These are phyloP conservation scores for Archegozetes longisetosus DNA, from an alignment of 1,140 invertebrate species.

Conservation along the genomic window DNA sequence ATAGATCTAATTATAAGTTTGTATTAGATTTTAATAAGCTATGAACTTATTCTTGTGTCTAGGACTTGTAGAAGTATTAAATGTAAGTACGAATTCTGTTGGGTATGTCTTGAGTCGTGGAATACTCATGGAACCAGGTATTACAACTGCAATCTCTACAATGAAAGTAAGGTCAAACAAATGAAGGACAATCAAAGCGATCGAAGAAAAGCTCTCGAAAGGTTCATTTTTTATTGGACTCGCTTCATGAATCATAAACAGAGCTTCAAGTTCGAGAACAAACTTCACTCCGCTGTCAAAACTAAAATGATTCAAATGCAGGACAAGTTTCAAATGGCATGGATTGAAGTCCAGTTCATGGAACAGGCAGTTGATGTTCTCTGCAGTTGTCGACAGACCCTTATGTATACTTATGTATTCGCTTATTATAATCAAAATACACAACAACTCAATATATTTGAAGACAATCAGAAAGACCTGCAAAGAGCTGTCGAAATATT, in stretches of 20 bases:
- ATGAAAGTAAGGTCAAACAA: slow-evolving; percentile 91
- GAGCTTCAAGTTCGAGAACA: slow-evolving; percentile 86
- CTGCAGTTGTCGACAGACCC: slow-evolving; percentile 89
- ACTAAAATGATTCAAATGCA: slow-evolving; percentile 73
- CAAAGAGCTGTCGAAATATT: neutral
- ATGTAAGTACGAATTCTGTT: slow-evolving; percentile 14
- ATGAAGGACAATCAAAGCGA: slow-evolving; percentile 61
- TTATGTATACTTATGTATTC: slow-evolving; percentile 76
- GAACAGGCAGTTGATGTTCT: slow-evolving; percentile 77
- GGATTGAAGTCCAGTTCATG: slow-evolving; percentile 99
- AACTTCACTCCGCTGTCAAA: slow-evolving; percentile 73
- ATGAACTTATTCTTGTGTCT: neutral
- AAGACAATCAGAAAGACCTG: neutral
- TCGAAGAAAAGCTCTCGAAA: slow-evolving; percentile 90
- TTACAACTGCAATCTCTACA: slow-evolving; percentile 96
- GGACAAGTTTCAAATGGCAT: slow-evolving; percentile 61
- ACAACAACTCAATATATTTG: neutral
- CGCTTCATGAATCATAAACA: slow-evolving; percentile 99
- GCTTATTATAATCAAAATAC: neutral
- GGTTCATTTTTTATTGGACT: slow-evolving; percentile 98
- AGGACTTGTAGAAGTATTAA: slow-evolving; percentile 32
- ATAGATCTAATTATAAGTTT: neutral
- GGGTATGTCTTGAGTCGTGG: slow-evolving; percentile 29
- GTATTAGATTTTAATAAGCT: neutral
- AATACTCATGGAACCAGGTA: slow-evolving; percentile 55